A percentile compares a stretch with the other conserved stretches of the same genome.
Conservation (phyloP, 1,140 invertebrate genomes). For the Lethrus apterus region DNA sequence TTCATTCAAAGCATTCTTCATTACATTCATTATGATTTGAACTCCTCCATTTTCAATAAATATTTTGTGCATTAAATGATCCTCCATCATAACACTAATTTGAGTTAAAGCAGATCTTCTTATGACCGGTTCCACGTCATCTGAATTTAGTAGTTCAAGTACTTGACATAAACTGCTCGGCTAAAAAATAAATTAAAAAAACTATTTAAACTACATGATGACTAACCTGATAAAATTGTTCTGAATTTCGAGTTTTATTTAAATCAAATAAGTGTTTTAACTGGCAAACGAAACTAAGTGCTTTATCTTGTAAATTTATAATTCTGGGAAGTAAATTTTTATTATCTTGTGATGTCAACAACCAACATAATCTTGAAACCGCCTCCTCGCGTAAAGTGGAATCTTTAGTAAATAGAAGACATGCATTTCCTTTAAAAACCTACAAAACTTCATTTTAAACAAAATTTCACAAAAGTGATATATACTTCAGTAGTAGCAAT, state of each 20-base stretch:
- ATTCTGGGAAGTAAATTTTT: slow-evolving; percentile 42
- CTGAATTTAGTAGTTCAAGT: slow-evolving; percentile 39
- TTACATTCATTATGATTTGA: slow-evolving; percentile 33
- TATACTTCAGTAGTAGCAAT: slow-evolving; percentile 2
- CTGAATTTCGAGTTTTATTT: slow-evolving; percentile 27
- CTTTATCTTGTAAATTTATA: slow-evolving; percentile 42
- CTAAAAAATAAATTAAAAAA: slow-evolving; percentile 25
- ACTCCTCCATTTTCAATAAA: slow-evolving; percentile 42
- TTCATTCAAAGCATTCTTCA: slow-evolving; percentile 47
- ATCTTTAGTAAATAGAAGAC: slow-evolving; percentile 43
- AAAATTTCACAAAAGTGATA: slow-evolving; percentile 43
- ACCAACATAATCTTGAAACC: slow-evolving; percentile 45
- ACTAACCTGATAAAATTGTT: slow-evolving; percentile 37
- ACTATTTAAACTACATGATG: neutral
- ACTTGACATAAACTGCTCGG: slow-evolving; percentile 41
- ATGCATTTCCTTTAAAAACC: slow-evolving; percentile 43
- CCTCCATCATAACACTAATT: slow-evolving; percentile 51
- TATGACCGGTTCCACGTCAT: slow-evolving; percentile 47
- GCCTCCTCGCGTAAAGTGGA: slow-evolving; percentile 45
- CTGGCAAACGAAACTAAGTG: slow-evolving; percentile 41
- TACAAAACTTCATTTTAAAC: slow-evolving; percentile 2
- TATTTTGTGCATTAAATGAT: slow-evolving; percentile 45
- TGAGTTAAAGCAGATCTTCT: slow-evolving; percentile 51
- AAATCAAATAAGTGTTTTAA: slow-evolving; percentile 34
- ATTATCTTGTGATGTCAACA: slow-evolving; percentile 42